Evolutionary conservation across 2,797 vertebrate species (phyloP).

Genomic region (Pseudocheirus occidentalis): DNA sequence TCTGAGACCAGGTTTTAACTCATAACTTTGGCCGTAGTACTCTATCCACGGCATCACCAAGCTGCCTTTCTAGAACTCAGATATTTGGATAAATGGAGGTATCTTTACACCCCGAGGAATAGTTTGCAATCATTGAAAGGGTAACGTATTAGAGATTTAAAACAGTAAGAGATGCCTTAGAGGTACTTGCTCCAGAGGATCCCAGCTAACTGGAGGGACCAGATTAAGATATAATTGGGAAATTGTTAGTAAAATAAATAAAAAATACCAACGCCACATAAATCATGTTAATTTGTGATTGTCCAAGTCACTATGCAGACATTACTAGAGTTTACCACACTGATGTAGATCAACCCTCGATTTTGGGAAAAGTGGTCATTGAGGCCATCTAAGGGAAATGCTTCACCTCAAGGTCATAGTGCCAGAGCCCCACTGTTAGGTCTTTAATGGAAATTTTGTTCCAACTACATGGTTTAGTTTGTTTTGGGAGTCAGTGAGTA

Average conservation of each 20-base stretch:
- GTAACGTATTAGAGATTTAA: not conserved
- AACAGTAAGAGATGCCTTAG: not conserved
- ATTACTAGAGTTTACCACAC: not conserved
- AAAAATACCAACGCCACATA: not conserved
- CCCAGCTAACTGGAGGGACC: not conserved
- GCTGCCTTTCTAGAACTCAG: not conserved
- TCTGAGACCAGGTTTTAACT: not conserved
- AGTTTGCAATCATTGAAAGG: not conserved
- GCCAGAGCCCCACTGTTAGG: not conserved
- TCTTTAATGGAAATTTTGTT: not conserved
- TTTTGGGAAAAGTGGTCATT: not conserved
- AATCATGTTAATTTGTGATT: not conserved
- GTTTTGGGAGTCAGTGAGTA: not conserved
- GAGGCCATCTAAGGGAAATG: not conserved
- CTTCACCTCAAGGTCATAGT: not conserved
- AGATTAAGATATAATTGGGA: not conserved
- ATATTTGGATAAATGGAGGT: not conserved
- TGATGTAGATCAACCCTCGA: not conserved
- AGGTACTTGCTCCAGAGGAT: not conserved
- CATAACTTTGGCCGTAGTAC: not conserved
- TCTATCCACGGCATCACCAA: not conserved
- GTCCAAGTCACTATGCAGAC: not conserved
- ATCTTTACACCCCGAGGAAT: not conserved
- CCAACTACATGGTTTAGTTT: not conserved
- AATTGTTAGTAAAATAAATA: not conserved